These are phyloP conservation scores for Recurvirostra avosetta DNA, from an alignment of 2,113 vertebrate genomes.

Conservation along the genomic window DNA sequence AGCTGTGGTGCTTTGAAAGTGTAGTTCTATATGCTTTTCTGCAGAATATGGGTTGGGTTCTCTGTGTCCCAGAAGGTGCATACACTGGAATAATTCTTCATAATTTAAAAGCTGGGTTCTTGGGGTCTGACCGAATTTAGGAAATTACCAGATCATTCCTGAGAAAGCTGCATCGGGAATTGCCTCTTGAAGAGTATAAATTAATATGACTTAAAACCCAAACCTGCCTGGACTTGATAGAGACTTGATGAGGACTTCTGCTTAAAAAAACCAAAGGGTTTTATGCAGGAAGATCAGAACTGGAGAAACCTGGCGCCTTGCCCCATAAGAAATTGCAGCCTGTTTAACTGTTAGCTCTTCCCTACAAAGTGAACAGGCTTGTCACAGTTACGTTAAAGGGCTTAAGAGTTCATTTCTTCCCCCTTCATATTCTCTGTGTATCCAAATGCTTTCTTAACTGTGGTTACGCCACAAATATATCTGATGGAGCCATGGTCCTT, in stretches of 20 bases:
- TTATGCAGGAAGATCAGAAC: neutral
- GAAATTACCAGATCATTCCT: neutral
- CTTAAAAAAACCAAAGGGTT: neutral
- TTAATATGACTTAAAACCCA: neutral
- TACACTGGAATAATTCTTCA: neutral
- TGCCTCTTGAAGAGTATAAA: neutral
- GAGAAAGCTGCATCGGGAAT: neutral
- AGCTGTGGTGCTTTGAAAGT: neutral
- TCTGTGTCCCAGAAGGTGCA: neutral
- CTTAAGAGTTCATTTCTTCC: neutral
- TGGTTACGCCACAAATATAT: neutral
- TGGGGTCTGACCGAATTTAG: neutral
- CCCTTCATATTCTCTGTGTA: neutral
- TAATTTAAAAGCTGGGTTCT: neutral
- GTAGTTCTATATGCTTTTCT: neutral
- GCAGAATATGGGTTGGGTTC: neutral
- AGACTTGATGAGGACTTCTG: neutral
- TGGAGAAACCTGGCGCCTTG: neutral
- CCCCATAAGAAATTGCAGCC: neutral
- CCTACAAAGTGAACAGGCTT: neutral
- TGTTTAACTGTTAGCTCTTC: neutral
- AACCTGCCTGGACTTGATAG: neutral
- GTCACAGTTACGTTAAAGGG: accelerated
- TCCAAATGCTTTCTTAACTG: neutral
- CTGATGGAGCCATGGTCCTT: neutral